Conservation (phyloP, 2,113 vertebrate species). For the Genyomyrus donnyi region DNA sequence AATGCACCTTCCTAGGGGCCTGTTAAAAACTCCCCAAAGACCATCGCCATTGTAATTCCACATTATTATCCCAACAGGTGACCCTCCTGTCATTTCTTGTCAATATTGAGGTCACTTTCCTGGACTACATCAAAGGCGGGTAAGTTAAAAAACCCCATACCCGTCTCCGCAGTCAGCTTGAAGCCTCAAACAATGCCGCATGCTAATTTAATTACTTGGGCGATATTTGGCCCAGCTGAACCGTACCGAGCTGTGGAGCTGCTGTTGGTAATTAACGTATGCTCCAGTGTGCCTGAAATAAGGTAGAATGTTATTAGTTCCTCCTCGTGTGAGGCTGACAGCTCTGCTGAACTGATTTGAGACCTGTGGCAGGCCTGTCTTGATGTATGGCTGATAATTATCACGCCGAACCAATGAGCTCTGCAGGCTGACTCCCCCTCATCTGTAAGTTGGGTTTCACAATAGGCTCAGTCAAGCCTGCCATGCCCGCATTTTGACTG, state of each 20-base stretch:
- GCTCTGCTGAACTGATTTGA: neutral
- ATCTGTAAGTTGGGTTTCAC: neutral
- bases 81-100: slow-evolving; percentile 95
- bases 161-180: neutral
- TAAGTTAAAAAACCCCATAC: slow-evolving; percentile 54
- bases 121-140: slow-evolving; percentile 98
- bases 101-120: slow-evolving; percentile 93
- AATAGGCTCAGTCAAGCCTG: neutral
- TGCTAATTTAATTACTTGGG: neutral
- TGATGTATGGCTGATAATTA: neutral
- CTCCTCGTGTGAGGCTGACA: neutral
- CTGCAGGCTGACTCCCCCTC: neutral
- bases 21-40: neutral
- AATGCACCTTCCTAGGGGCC: neutral
- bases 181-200: neutral
- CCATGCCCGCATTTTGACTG: neutral
- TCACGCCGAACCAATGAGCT: neutral
- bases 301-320: neutral
- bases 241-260: neutral
- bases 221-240: neutral
- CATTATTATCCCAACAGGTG: slow-evolving; percentile 61
- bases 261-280: neutral
- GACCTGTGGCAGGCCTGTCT: neutral
- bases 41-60: neutral
- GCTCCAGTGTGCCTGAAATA: neutral